phyloP scores from a whole-genome alignment of 2,113 vertebrate genomes.

The Hippopotamus amphibius region DNA sequence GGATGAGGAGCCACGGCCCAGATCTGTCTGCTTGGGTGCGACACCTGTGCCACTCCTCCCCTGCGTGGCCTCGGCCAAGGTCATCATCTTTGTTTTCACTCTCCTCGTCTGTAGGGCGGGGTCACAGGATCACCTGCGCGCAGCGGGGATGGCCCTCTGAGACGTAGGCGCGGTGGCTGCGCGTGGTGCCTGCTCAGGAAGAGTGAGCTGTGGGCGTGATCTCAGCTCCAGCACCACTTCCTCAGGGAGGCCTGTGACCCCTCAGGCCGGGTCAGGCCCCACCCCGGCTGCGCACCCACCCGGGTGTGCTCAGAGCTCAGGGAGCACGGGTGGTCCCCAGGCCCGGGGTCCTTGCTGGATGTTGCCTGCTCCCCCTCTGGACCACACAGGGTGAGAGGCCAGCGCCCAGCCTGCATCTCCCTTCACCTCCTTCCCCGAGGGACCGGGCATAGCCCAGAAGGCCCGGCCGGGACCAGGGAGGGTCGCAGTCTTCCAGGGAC shows the following conservation, averaged over 20 bases:
- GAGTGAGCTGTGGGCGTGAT: neutral
- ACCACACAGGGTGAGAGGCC: neutral
- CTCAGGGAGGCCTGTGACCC: neutral
- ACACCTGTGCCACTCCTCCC: neutral
- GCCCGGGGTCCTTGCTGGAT: neutral
- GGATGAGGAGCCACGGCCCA: neutral
- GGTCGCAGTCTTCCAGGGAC: neutral
- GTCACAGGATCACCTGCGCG: neutral
- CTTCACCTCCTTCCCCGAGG: neutral
- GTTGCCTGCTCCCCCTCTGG: neutral
- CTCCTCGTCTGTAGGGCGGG: neutral
- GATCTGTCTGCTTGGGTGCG: neutral
- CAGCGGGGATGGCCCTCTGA: too few species aligned
- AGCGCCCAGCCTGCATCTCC: neutral
- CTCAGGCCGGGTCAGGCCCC: neutral
- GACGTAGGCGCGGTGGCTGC: accelerated
- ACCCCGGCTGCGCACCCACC: too few species aligned
- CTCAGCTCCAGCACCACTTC: neutral
- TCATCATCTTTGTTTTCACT: neutral
- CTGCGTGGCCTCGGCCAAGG: neutral
- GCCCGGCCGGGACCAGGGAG: neutral
- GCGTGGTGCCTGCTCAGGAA: neutral
- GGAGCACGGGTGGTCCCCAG: neutral
- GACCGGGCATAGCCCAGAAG: neutral
- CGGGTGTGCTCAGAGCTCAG: neutral